Evolutionary conservation across 2,888 invertebrate species (phyloP), one percentile per base, ranked within the genome.

Genomic region (Shargacucullia verbasci): DNA sequence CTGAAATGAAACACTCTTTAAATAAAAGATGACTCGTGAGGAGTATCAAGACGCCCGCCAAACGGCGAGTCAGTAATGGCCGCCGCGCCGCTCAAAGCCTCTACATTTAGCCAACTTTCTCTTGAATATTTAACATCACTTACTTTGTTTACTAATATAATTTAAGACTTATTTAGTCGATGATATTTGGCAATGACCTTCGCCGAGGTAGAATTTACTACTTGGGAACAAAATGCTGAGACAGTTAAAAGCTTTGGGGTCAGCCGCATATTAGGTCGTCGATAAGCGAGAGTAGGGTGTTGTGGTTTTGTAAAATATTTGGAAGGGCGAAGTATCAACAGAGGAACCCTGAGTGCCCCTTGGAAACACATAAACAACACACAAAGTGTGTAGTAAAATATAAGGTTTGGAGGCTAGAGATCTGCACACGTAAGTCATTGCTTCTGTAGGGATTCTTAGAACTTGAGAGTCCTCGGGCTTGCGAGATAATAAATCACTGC

Each of bases 91-190:
- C 83, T 84, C 81, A 75, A 68, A 75, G 71, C 77, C 76, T 60
- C 9, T 72, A 40, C 82, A 81, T 80, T 85, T 82, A 84, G 74
- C 81, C 80, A 84, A 88, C 82, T 83, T 82, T 72, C 74, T 77
- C 72, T 78, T 89, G 83, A 90, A 90, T 90, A 87, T 87, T 90
- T 88, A 81, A 89, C 78, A 73, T 70, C 58, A 69, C 68, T 78
- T 80, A 78, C 78, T 84, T 80, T 82, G 78, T 84, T 81, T 82
- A 70, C 72, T 65, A 59, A 73, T 70, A 69, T 65, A 47, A 62
- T 59, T 29, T 20, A 20, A 29, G 29, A 29, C 29, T 8, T 71
- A 43, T 59, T 71, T 59, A 64, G 62, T 62, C 54, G 44, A 53
- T 59, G 25, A 44, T 54, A 63, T 70, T 67, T 49, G 59, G 29